phyloP scores from a whole-genome alignment of 2,888 invertebrate species.

The Anodontia alba region DNA sequence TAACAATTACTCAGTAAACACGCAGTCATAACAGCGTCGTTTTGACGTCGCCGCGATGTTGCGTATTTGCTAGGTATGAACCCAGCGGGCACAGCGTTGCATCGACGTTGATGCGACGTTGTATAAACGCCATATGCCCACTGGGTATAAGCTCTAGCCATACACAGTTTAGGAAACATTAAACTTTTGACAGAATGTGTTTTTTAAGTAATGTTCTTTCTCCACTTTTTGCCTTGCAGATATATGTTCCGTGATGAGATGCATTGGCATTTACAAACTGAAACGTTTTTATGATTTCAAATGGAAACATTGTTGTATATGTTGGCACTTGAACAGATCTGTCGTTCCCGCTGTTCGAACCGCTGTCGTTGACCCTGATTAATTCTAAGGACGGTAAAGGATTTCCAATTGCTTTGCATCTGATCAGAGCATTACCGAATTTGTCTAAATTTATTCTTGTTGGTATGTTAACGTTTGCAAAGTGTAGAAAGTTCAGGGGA shows the following conservation, averaged over 20 bases:
- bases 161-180: too few species aligned
- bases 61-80: too few species aligned
- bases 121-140: too few species aligned
- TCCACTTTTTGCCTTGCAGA: slow-evolving; percentile 35
- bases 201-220: background rate
- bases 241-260: slow-evolving; percentile 26
- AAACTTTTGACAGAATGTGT: background rate
- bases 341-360: background rate
- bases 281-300: slow-evolving; percentile 35
- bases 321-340: slow-evolving; percentile 22
- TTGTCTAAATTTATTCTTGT: background rate
- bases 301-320: slow-evolving; percentile 31
- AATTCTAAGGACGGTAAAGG: slow-evolving; percentile 33
- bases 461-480: slow-evolving; percentile 2
- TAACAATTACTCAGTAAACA: too few species aligned
- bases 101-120: too few species aligned
- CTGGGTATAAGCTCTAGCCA: too few species aligned
- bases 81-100: too few species aligned
- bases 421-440: slow-evolving; percentile 18
- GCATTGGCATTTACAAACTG: slow-evolving; percentile 39
- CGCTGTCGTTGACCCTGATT: background rate
- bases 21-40: too few species aligned
- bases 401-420: slow-evolving; percentile 44
- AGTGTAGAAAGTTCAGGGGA: slow-evolving; percentile 14
- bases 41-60: too few species aligned